A percentile compares a stretch with the other conserved stretches of the same genome.
phyloP scores from a whole-genome alignment of 2,797 vertebrate genomes.

The Hypotaenidia philippensis region DNA sequence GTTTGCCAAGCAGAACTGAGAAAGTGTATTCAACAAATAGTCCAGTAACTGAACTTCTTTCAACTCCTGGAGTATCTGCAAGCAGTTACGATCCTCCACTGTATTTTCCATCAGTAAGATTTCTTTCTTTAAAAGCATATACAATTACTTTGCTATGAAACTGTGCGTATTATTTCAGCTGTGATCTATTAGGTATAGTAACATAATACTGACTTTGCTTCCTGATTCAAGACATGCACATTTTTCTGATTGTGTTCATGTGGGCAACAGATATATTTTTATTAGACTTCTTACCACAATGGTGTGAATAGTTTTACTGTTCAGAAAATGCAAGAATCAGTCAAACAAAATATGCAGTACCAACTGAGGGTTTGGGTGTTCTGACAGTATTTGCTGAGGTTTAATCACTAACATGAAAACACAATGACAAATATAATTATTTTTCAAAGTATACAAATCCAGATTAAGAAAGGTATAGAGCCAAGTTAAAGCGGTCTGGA shows the following conservation, averaged over 20 bases:
- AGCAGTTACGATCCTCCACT: slow-evolving; percentile 1
- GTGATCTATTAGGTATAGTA: background rate
- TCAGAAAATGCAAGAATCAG: background rate
- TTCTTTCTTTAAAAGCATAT: background rate
- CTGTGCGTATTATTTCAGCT: background rate
- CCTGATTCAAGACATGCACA: slow-evolving; percentile 10
- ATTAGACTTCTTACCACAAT: background rate
- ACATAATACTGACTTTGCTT: background rate
- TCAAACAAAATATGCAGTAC: background rate
- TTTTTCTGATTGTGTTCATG: background rate
- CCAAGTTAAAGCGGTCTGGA: background rate
- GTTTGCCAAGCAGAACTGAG: slow-evolving; percentile 16
- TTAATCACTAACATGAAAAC: slow-evolving; percentile 6
- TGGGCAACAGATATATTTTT: background rate
- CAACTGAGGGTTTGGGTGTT: background rate
- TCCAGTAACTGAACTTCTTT: background rate
- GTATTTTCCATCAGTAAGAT: background rate
- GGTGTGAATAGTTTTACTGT: background rate
- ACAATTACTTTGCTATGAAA: background rate
- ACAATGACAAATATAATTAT: background rate
- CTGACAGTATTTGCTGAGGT: background rate
- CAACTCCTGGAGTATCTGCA: background rate
- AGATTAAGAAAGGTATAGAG: background rate
- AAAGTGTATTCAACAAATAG: background rate
- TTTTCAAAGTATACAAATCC: background rate